Percentiles rank a stretch among this genome's conserved stretches.
These are phyloP conservation scores for Torymus texanus DNA, from an alignment of 2,888 invertebrate species.

Conservation along the genomic window DNA sequence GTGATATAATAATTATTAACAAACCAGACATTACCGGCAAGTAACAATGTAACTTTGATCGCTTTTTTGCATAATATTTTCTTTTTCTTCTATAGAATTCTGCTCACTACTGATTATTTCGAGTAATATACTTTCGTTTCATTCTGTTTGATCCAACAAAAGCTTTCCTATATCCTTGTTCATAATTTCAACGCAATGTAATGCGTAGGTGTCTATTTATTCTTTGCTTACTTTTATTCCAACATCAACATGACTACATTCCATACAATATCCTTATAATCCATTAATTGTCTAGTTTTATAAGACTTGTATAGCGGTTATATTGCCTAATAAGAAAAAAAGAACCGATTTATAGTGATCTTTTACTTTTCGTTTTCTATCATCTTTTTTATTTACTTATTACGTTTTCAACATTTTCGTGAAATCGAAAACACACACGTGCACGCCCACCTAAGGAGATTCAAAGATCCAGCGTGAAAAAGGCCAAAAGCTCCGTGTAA, in stretches of 20 bases:
- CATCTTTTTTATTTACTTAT: conserved; percentile 8
- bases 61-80: conserved; percentile 32
- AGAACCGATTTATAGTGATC: conserved; percentile 18
- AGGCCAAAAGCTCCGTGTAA: conserved; percentile 39
- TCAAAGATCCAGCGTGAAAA: conserved; percentile 43
- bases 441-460: conserved; percentile 34
- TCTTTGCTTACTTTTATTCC: conserved; percentile 40
- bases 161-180: conserved; percentile 16
- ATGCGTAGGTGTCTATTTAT: conserved; percentile 4
- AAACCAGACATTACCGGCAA: conserved; percentile 70
- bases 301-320: conserved; percentile 33
- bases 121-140: conserved; percentile 43
- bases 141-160: conserved; percentile 35
- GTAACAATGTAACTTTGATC: conserved; percentile 64
- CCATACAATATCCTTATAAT: conserved; percentile 44
- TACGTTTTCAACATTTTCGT: conserved; percentile 27
- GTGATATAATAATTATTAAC: conserved; percentile 71
- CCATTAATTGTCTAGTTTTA: conserved; percentile 41
- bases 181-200: conserved; percentile 28
- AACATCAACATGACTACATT: conserved; percentile 41
- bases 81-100: conserved; percentile 36
- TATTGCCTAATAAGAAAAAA: conserved; percentile 39
- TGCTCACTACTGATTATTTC: conserved; percentile 48
- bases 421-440: conserved; percentile 40
- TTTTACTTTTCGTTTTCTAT: conserved; percentile 12